A percentile compares a stretch with the other conserved stretches of the same genome.
Conservation (phyloP, 2,797 vertebrate species). For the Saxicola maurus region DNA sequence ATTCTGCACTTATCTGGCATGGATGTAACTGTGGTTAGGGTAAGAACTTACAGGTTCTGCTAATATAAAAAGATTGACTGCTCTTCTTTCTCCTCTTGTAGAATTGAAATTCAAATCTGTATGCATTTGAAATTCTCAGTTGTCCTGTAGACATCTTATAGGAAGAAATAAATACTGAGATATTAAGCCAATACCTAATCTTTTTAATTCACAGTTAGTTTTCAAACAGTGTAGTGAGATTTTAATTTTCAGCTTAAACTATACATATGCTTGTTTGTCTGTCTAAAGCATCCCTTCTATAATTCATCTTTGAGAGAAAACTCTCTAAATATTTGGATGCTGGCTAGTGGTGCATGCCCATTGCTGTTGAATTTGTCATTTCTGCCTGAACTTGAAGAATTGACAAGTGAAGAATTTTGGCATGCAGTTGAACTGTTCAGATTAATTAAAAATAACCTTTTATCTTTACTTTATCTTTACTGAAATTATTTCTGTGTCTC, state of each 20-base stretch:
- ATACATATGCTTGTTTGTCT: neutral
- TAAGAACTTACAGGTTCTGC: slow-evolving; percentile 55
- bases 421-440: neutral
- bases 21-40: slow-evolving; percentile 92
- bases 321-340: neutral
- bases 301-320: neutral
- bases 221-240: neutral
- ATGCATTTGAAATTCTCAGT: neutral
- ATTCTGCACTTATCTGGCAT: slow-evolving; percentile 93
- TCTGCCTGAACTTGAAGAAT: slow-evolving; percentile 9
- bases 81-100: neutral
- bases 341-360: neutral
- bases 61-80: neutral
- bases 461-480: neutral
- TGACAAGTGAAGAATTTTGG: neutral
- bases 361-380: neutral
- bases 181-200: neutral
- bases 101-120: neutral
- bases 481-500: neutral
- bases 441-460: slow-evolving; percentile 46
- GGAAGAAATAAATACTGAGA: neutral
- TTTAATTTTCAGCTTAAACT: neutral
- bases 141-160: neutral
- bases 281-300: neutral
- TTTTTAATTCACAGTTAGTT: neutral